phyloP scores from a whole-genome alignment of 2,888 invertebrate species.

The Carcina quercana region DNA sequence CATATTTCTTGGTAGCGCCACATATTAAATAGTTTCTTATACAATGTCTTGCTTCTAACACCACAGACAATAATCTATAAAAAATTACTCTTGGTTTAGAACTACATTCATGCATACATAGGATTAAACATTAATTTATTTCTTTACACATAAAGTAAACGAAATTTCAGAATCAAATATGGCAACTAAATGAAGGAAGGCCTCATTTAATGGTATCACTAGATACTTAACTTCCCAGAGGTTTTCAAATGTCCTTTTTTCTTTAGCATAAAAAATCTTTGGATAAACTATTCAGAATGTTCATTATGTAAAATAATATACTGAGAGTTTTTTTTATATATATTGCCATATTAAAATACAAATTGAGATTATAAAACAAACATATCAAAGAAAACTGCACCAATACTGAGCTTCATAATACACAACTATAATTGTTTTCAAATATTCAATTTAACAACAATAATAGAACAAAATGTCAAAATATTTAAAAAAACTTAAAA shows the following conservation, averaged over 20 bases:
- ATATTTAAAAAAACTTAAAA: constrained; percentile 37
- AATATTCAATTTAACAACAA: constrained; percentile 21
- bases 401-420: constrained; percentile 9
- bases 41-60: too few species aligned
- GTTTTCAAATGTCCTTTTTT: too few species aligned
- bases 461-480: constrained; percentile 51
- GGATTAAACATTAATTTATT: constrained; percentile 25
- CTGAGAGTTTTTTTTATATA: too few species aligned
- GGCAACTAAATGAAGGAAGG: too few species aligned
- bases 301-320: not conserved
- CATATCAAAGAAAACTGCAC: constrained; percentile 2
- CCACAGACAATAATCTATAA: constrained; percentile 15
- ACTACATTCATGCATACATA: constrained; percentile 33
- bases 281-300: constrained; percentile 1
- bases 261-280: too few species aligned
- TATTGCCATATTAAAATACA: too few species aligned
- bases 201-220: too few species aligned
- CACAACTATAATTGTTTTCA: constrained; percentile 3
- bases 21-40: too few species aligned
- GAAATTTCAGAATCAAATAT: constrained; percentile 44
- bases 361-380: too few species aligned
- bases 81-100: constrained; percentile 15
- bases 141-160: constrained; percentile 25
- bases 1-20: too few species aligned
- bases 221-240: too few species aligned